These are phyloP conservation scores for Pelecanoides urinatrix DNA, from an alignment of 2,113 vertebrate genomes.

Conservation along the genomic window DNA sequence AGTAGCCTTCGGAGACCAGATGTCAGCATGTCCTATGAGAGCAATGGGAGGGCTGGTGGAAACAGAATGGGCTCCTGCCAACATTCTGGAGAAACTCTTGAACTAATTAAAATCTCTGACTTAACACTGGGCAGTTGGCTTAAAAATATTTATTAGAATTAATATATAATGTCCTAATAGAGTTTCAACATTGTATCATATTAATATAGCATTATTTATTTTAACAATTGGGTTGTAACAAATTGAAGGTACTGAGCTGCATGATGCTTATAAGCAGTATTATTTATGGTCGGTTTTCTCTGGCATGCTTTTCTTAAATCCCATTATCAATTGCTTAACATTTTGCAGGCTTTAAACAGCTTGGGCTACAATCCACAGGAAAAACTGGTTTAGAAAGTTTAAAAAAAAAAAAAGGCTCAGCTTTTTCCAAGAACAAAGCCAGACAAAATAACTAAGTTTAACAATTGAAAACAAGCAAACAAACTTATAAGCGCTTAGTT, in stretches of 20 bases:
- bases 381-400: background rate
- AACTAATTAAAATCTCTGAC: background rate
- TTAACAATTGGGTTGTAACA: background rate
- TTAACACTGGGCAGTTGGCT: background rate
- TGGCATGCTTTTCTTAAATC: background rate
- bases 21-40: background rate
- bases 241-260: background rate
- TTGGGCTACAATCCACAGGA: background rate
- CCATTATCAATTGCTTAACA: background rate
- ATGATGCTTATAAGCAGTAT: background rate
- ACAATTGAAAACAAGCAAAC: background rate
- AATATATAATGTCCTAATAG: background rate
- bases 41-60: background rate
- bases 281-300: background rate
- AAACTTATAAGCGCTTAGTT: background rate
- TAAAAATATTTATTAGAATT: background rate
- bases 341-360: background rate
- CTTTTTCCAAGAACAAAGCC: background rate
- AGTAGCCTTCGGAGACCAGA: slow-evolving; percentile 9
- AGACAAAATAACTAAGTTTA: background rate
- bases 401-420: background rate
- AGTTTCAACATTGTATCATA: background rate
- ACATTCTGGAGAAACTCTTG: background rate
- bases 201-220: background rate
- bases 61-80: background rate